Conservation (phyloP, 64 coral and sea anemone species). For the Anthopleura sola region DNA sequence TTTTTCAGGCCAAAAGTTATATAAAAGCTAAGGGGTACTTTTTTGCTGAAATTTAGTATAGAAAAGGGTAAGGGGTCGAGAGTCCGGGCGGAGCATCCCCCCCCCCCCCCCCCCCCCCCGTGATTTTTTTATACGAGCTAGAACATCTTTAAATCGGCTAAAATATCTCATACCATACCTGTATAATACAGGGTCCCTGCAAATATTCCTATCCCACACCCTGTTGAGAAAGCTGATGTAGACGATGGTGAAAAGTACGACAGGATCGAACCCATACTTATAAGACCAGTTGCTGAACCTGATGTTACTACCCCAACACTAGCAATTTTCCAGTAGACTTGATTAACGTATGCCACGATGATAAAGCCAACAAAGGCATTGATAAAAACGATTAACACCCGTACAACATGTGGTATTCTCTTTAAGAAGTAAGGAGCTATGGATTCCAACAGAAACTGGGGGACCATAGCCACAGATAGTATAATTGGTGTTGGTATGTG, state of each 20-base stretch:
- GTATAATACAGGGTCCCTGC: constrained; percentile 65
- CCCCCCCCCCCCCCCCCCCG: too few relatives aligned
- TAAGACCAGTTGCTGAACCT: constrained; percentile 43
- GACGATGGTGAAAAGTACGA: constrained; percentile 57
- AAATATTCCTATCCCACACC: constrained; percentile 55
- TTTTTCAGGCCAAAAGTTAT: too few relatives aligned
- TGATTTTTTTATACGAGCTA: too few relatives aligned
- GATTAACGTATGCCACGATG: neutral
- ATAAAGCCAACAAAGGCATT: neutral
- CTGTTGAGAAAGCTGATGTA: constrained; percentile 45
- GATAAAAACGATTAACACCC: neutral
- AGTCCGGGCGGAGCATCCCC: too few relatives aligned
- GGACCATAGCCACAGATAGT: neutral
- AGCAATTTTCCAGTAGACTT: constrained; percentile 68
- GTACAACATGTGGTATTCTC: neutral
- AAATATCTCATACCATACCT: constrained; percentile 13
- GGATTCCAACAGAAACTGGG: neutral
- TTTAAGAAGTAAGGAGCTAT: constrained; percentile 10
- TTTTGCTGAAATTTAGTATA: too few relatives aligned
- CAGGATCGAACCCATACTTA: constrained; percentile 43
- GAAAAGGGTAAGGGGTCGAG: too few relatives aligned
- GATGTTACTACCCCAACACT: constrained; percentile 43
- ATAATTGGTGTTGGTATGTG: neutral
- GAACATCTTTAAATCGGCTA: too few relatives aligned
- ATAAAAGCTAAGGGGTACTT: too few relatives aligned